Base-by-base conservation (phyloP, 1,140 invertebrate genomes). In the Hyphantria cunea region DNA sequence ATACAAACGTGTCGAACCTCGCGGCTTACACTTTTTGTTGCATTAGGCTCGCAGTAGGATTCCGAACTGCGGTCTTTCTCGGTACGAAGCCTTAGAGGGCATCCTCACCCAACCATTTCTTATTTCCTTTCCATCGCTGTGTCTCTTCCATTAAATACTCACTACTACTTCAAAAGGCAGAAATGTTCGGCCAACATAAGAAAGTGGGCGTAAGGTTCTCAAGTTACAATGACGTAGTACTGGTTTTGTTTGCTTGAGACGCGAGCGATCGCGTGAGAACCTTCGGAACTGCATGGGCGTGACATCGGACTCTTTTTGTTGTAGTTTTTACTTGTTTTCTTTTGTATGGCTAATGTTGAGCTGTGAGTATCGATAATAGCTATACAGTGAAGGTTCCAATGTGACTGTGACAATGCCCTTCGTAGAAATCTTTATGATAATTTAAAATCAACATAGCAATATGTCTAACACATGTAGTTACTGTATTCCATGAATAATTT, bases 371-470 rank as follows among this genome's bases (percentile, higher is more conserved):
- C 73, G 73, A 69, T 84, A 80, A 82, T 80, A 75, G 64, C 74
- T 74, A 51, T 52, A 13, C 55, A 41, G 52, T 54, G 54, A 53
- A 44, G 15, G 60, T 50, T 70, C 53, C 68, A 66, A 76, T 80
- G 79, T 87, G 86, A 82, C 77, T 77, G 64, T 87, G 78, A 86
- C 82, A 83, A 82, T 82, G 82, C 83, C 70, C 64, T 79, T 74
- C 69, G 45, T 64, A 65, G 60, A 52, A 51, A 70, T 68, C n/a
- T 52, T 67, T 33, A 42, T 50, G 62, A 25, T 25, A 32, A 44
- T 69, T 72, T 51, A 41, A 45, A 39, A 48, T 17, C 7, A 37
- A 41, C 17, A 33, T 47, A 11, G 34, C 8, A 53, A 34, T 33
- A n/a, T 15, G 31, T 52, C 33, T 10, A 14, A 50, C 10, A 49